A percentile compares a stretch with the other conserved stretches of the same genome.
Conservation (phyloP, 2,888 invertebrate species). For the Epinotia brunnichana region DNA sequence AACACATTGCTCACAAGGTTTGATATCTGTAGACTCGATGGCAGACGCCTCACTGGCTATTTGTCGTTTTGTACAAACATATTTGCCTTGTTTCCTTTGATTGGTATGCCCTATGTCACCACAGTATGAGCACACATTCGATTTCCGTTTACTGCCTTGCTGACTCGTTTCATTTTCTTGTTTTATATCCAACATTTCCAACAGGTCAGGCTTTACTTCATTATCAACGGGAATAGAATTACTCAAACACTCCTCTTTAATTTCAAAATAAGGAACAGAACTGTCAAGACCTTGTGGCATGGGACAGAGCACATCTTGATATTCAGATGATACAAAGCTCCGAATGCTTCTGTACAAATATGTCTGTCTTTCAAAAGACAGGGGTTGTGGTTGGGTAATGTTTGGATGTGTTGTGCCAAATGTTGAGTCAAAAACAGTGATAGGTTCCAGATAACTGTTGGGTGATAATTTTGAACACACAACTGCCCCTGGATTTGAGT, state of each 20-base stretch:
- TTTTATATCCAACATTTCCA: not conserved
- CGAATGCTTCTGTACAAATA: constrained; percentile 8
- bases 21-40: not conserved
- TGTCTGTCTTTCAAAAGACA: constrained; percentile 1
- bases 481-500: not conserved
- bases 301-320: not conserved
- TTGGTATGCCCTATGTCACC: not conserved
- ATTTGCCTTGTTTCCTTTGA: not conserved
- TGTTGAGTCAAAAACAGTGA: not conserved
- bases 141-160: not conserved
- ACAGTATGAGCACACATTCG: not conserved
- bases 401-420: not conserved
- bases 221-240: too few relatives aligned
- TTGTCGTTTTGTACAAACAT: not conserved
- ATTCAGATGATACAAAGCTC: not conserved
- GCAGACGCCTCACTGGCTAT: not conserved
- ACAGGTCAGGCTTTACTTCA: too few relatives aligned
- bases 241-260: not conserved
- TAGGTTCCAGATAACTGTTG: not conserved
- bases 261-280: not conserved
- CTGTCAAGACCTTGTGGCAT: not conserved
- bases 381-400: not conserved
- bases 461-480: constrained; percentile 1
- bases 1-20: not conserved
- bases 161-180: not conserved